Base-by-base conservation (phyloP, 2,797 vertebrate species). In the Myotis myotis region DNA sequence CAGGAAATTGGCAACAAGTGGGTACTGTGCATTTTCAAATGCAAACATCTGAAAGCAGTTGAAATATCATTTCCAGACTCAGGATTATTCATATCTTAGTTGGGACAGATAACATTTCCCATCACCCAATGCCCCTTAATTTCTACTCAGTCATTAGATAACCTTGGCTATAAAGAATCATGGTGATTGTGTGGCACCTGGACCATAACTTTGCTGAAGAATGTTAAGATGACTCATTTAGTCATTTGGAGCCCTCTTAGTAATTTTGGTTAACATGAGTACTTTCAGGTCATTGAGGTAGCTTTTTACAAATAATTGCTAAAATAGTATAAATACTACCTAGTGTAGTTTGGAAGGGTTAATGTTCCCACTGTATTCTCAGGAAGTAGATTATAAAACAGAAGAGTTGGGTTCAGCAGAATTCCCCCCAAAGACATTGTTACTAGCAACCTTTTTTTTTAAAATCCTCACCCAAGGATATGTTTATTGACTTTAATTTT, bases 231-330 rank as follows among this genome's bases (percentile, higher is more conserved):
- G 64, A 25, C 55, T 15, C 36, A 4, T 4, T 70, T 75, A 53
- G 64, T 87, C 53, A 7, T 33, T 83, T 19, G 19, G 36, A 92
- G 16, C 28, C 41, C 64, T 44, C 15, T 71, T 41, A 49, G 22
- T 66, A 66, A 80, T 87, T 93, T 72, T 47, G 51, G 85, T 23
- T 64, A 49, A 62, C 2, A 36, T 5, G 8, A 51, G 17, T 51
- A 81, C 64, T 83, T 83, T 88, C 64, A 68, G 55, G 60, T 66
- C 55, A 6, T 20, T 20, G n/a, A 70, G 30, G 44, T 55, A 68
- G 82, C 70, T 81, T 85, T 94, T 87, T 87, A 57, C n/a, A 95
- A 79, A 79, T 49, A 72, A 36, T 64, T 72, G 22, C 49, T 92
- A 64, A 20, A 3, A 25, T 62, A 62, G 30, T 44, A 8, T 83